Percentiles rank a stretch among this genome's conserved stretches.
Conservation (phyloP, 2,888 invertebrate genomes). For the Parasteatoda lunata region DNA sequence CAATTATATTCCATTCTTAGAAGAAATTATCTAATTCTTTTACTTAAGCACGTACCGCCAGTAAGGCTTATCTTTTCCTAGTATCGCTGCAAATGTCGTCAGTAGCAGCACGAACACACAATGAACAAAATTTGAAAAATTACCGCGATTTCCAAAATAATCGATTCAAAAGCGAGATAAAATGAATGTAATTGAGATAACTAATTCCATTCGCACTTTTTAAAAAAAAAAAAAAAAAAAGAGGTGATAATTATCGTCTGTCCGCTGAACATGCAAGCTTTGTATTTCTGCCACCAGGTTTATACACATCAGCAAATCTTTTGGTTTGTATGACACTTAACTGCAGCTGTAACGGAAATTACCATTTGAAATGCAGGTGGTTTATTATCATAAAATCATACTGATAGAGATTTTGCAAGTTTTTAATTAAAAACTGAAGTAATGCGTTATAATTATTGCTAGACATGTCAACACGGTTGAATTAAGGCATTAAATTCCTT, state of each 20-base stretch:
- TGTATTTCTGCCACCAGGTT: conserved; percentile 15
- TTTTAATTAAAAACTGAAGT: too few species aligned
- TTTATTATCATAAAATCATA: background rate
- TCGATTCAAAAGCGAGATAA: conserved; percentile 5
- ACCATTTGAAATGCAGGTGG: conserved; percentile 5
- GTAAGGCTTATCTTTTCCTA: background rate
- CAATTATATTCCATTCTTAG: background rate
- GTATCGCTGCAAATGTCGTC: background rate
- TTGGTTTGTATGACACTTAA: conserved; percentile 9
- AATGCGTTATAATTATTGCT: too few species aligned
- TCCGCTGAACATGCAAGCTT: conserved; percentile 15
- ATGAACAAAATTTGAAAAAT: conserved; percentile 45
- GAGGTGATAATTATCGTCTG: conserved; percentile 48
- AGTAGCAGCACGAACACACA: conserved; percentile 7
- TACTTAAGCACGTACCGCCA: background rate
- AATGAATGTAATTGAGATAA: background rate
- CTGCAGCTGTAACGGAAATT: conserved; percentile 22
- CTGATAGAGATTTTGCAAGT: too few species aligned
- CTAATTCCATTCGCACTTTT: conserved; percentile 14
- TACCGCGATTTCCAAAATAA: background rate
- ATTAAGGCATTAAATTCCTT: too few species aligned
- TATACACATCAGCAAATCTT: conserved; percentile 35
- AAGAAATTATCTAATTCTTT: background rate
- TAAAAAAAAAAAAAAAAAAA: background rate
- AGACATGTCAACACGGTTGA: too few species aligned